Base-by-base conservation (phyloP, 2,797 vertebrate genomes). In the Halcyon chelicuti region DNA sequence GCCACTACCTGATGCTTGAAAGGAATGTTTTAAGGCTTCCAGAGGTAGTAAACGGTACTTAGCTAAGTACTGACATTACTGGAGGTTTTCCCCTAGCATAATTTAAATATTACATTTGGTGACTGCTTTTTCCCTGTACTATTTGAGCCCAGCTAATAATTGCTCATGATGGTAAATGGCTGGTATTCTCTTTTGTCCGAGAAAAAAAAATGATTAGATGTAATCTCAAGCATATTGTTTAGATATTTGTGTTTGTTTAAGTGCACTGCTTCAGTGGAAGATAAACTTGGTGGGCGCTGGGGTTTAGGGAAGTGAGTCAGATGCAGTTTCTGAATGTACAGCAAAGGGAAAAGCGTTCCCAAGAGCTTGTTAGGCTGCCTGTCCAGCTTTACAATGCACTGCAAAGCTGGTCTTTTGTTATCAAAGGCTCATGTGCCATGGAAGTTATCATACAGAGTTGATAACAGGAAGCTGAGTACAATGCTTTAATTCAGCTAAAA, bases 391-490 rank as follows among this genome's bases (percentile, higher is more conserved):
- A 67, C 93, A 96, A 94, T 88, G 91, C 75, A 2, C 79, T 81
- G 93, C 90, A 95, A 93, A 96, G 93, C 96, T 44, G 71, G 44
- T 35, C 90, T 86, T 97, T 97, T 96, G 95, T 97, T 96, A 85
- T 57, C 74, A 47, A 77, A 82, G 80, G 77, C 95, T 96, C 91
- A 40, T 94, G 91, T 88, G 93, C 93, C 86, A 54, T 88, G 95
- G 8, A 93, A 95, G 96, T 95, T 97, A 94, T 94, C 96, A 92
- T 88, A 93, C 82, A 2, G 54, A 67, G 74, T 57, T 94, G 94
- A 87, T 96, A 97, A 93, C 94, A 96, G 96, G 96, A 96, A 96
- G 96, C 96, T 85, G 67, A 96, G 90, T 76, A 97, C 95, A 94
- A 95, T 96, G 94, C 90, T 94, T 96, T 94, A 95, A 96, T 96